Conservation (phyloP, 2,113 vertebrate species). For the Potamarius usumacintae region DNA sequence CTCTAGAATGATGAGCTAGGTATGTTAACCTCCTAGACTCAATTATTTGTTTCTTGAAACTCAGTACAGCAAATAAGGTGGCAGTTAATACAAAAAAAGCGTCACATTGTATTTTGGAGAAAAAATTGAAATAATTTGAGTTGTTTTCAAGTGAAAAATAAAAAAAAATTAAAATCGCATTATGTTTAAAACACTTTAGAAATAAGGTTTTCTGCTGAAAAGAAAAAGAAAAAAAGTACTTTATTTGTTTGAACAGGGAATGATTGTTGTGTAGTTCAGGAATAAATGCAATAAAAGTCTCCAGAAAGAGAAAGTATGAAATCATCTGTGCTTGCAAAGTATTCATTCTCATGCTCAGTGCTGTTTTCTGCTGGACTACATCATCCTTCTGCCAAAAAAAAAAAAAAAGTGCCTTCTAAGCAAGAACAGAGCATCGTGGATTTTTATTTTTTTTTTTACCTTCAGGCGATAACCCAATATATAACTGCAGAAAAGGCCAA, state of each 20-base stretch:
- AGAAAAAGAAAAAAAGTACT: background rate
- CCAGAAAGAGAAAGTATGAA: background rate
- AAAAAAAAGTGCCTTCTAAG: constrained; percentile 1
- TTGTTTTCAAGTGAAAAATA: background rate
- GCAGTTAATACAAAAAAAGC: background rate
- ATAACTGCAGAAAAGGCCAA: background rate
- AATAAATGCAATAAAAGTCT: background rate
- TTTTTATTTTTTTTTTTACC: background rate
- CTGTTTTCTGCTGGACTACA: background rate
- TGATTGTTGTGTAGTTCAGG: background rate
- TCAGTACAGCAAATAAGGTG: background rate
- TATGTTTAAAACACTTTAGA: background rate
- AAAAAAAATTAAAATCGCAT: too few species aligned
- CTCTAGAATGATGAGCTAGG: background rate
- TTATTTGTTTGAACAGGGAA: background rate
- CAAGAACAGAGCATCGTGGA: background rate
- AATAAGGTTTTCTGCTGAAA: background rate
- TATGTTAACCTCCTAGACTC: background rate
- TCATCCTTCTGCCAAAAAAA: background rate
- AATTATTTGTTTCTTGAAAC: background rate
- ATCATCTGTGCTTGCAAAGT: background rate
- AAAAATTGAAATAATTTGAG: background rate
- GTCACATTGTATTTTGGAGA: background rate
- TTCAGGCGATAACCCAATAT: background rate
- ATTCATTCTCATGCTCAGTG: background rate